A percentile compares a stretch with the other conserved stretches of the same genome.
Evolutionary conservation across 2,113 vertebrate species (phyloP).

Genomic region (Thunnus thynnus): DNA sequence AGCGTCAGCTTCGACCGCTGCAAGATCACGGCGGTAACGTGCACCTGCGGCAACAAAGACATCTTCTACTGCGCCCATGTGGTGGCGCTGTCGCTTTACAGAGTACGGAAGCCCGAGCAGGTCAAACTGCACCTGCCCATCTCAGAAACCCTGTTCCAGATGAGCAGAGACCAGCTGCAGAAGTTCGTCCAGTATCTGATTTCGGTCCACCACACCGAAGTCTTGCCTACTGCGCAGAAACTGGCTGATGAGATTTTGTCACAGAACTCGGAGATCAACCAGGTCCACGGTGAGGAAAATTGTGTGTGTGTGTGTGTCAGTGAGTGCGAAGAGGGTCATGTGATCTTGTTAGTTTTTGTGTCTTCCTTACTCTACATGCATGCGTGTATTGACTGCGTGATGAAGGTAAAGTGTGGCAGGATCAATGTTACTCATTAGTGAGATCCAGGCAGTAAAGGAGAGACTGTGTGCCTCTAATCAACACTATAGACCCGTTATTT

Average conservation of each 20-base stretch:
- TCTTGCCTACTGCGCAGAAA: constrained; percentile 98
- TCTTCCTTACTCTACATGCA: constrained; percentile 18
- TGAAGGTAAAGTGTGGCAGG: constrained; percentile 71
- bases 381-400: constrained; percentile 61
- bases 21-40: constrained; percentile 99
- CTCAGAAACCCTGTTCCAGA: constrained; percentile 99
- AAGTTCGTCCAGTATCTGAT: constrained; percentile 99
- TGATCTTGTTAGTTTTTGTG: constrained; percentile 5
- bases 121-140: constrained; percentile 99
- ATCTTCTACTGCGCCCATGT: constrained; percentile 99
- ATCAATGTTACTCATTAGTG: constrained; percentile 79
- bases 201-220: constrained; percentile 98
- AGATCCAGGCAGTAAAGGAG: constrained; percentile 66
- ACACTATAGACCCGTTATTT: constrained; percentile 72
- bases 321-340: background rate
- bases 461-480: constrained; percentile 69
- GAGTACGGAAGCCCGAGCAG: constrained; percentile 98
- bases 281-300: constrained; percentile 93
- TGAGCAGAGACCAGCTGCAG: constrained; percentile 99
- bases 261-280: constrained; percentile 99
- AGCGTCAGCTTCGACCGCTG: constrained; percentile 99
- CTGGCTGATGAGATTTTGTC: constrained; percentile 98
- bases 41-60: constrained; percentile 99
- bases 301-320: constrained; percentile 12
- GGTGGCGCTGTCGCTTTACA: constrained; percentile 97